These are phyloP conservation scores for Hydrozoanthus tunicans DNA, from an alignment of 64 coral and sea anemone genomes.

Conservation along the genomic window DNA sequence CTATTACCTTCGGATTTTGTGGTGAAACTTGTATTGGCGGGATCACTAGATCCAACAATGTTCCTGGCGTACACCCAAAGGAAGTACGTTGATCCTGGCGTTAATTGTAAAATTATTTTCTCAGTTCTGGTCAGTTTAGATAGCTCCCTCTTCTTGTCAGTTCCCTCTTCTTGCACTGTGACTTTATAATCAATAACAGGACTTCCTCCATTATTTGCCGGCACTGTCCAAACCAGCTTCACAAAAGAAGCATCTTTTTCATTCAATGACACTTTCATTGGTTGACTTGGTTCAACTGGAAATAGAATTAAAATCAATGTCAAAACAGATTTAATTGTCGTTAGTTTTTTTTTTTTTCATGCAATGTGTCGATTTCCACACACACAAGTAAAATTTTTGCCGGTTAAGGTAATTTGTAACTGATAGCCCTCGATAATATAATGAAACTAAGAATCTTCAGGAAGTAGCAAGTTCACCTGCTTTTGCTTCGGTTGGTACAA, in stretches of 20 bases:
- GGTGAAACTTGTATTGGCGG: not conserved
- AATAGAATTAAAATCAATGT: not conserved
- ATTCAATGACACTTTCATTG: not conserved
- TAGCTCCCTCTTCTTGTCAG: not conserved
- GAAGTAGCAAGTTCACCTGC: too few species aligned
- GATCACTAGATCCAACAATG: slow-evolving; percentile 8
- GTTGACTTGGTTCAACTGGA: not conserved
- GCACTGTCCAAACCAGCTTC: not conserved
- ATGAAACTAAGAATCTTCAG: too few species aligned
- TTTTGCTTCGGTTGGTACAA: too few species aligned
- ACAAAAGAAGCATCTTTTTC: not conserved
- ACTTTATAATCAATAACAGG: slow-evolving; percentile 40
- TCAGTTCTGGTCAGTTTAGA: not conserved
- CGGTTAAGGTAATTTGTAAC: too few species aligned
- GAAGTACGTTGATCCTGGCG: not conserved
- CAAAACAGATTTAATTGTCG: too few species aligned
- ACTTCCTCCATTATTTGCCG: slow-evolving; percentile 33
- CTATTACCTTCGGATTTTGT: slow-evolving; percentile 24
- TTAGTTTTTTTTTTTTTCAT: too few species aligned
- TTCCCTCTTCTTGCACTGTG: not conserved
- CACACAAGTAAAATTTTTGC: too few species aligned
- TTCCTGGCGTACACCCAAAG: slow-evolving; percentile 22
- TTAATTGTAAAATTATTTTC: not conserved
- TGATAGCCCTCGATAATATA: too few species aligned
- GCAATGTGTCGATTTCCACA: too few species aligned